Conservation (phyloP, 2,113 vertebrate species). For the Sylvia atricapilla region DNA sequence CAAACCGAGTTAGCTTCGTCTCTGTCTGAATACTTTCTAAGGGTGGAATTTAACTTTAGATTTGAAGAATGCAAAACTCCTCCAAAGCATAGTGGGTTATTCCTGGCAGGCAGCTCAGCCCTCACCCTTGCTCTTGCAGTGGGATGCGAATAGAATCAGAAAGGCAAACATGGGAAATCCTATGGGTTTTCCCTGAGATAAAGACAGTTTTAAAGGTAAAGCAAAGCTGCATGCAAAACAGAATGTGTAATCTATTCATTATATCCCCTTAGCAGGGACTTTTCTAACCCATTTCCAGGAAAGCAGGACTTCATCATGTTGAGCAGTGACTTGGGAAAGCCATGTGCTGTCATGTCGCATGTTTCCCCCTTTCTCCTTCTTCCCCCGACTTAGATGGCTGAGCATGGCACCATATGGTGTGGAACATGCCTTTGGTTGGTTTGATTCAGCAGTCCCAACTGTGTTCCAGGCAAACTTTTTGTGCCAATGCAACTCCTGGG, state of each 20-base stretch:
- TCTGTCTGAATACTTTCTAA: rapidly evolving
- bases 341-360: rapidly evolving
- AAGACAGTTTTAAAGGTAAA: not conserved
- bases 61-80: not conserved
- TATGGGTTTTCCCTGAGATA: not conserved
- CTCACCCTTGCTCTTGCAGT: not conserved
- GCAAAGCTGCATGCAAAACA: not conserved
- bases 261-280: not conserved
- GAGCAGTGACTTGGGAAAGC: not conserved
- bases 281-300: not conserved
- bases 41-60: not conserved
- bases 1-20: not conserved
- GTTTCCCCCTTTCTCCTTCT: not conserved
- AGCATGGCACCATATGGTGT: not conserved
- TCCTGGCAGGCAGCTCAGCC: not conserved
- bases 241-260: not conserved
- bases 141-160: not conserved
- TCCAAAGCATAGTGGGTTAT: not conserved
- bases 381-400: not conserved
- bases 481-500: not conserved
- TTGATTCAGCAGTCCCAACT: not conserved
- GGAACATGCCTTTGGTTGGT: not conserved
- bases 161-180: not conserved
- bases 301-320: not conserved
- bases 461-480: not conserved